These are phyloP conservation scores for Apantesis nais DNA, from an alignment of 2,888 invertebrate genomes.

Conservation along the genomic window DNA sequence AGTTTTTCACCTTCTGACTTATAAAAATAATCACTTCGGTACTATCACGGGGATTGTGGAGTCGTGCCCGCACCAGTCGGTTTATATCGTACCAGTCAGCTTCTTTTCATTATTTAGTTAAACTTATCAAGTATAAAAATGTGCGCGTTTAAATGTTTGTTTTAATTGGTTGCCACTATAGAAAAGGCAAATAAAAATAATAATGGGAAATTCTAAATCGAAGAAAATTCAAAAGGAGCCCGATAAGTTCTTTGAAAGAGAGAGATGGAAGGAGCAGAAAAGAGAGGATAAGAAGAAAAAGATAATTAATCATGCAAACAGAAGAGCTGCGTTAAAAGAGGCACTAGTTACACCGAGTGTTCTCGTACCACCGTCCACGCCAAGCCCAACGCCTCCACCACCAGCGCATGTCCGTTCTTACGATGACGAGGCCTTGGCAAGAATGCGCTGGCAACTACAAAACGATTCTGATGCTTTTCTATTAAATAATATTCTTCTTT, in stretches of 20 bases:
- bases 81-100: constrained; percentile 13
- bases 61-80: constrained; percentile 43
- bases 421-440: constrained; percentile 83
- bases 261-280: constrained; percentile 71
- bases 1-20: constrained; percentile 56
- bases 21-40: constrained; percentile 53
- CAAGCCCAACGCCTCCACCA: constrained; percentile 57
- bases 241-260: constrained; percentile 74
- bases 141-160: constrained; percentile 29
- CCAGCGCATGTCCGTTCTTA: constrained; percentile 70
- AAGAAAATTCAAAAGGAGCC: constrained; percentile 74
- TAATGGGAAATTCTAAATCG: constrained; percentile 78
- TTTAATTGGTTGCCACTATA: constrained; percentile 17
- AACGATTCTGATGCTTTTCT: constrained; percentile 89
- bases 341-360: constrained; percentile 52
- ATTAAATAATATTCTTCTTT: constrained; percentile 90
- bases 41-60: constrained; percentile 61
- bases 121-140: constrained; percentile 33
- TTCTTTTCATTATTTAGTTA: constrained; percentile 15
- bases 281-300: constrained; percentile 64
- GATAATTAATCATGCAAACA: constrained; percentile 60
- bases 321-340: constrained; percentile 62
- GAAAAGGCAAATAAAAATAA: not conserved
- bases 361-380: constrained; percentile 50
- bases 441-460: constrained; percentile 86